Percentiles rank a stretch among this genome's conserved stretches.
Conservation (phyloP, 2,113 vertebrate genomes). For the Saguinus midas region DNA sequence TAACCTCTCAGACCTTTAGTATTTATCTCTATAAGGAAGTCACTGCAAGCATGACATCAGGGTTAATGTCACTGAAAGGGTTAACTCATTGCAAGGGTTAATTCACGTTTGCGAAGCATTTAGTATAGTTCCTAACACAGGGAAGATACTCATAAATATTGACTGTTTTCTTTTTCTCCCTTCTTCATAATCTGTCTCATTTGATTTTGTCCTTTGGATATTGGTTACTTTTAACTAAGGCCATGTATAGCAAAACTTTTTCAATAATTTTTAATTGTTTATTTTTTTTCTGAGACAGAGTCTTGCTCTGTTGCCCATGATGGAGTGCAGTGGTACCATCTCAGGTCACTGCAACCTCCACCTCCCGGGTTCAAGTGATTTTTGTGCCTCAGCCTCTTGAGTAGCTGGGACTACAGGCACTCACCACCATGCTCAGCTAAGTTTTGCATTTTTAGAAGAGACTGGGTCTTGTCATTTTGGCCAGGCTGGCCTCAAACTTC, state of each 20-base stretch:
- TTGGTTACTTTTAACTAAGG: conserved; percentile 14
- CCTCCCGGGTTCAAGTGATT: no score
- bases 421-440: no score
- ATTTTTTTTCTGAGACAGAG: no score
- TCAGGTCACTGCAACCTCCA: no score
- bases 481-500: no score
- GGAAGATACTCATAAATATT: conserved; percentile 22
- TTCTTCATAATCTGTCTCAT: not conserved
- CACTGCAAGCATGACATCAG: not conserved
- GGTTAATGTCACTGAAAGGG: not conserved
- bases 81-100: conserved; percentile 12
- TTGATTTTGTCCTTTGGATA: not conserved
- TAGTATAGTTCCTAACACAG: not conserved
- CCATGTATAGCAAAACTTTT: not conserved
- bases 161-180: conserved; percentile 19
- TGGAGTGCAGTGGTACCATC: no score
- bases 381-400: no score
- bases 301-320: no score
- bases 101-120: not conserved
- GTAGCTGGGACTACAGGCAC: no score
- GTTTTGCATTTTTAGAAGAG: no score
- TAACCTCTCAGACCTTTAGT: not conserved
- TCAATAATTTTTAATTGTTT: not conserved
- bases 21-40: conserved; percentile 7
- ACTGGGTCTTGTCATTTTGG: no score